These are phyloP conservation scores for Esox masquinongy DNA, from an alignment of 2,797 vertebrate genomes.

Conservation along the genomic window DNA sequence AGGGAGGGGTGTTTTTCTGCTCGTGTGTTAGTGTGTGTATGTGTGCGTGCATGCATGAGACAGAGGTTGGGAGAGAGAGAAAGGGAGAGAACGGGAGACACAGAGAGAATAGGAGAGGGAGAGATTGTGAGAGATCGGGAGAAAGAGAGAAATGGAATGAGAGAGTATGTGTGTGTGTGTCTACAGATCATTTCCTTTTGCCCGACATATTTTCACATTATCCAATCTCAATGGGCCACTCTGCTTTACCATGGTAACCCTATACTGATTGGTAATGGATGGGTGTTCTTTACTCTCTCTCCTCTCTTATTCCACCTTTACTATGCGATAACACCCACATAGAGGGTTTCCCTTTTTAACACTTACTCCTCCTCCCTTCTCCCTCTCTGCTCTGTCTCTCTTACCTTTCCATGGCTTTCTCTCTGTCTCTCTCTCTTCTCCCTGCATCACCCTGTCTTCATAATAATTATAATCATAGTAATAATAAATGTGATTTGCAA, in stretches of 20 bases:
- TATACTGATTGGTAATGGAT: slow-evolving; percentile 40
- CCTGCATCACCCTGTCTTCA: background rate
- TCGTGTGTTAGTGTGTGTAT: slow-evolving; percentile 62
- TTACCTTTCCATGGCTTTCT: slow-evolving; percentile 29
- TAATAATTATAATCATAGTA: too few species aligned
- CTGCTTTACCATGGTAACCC: slow-evolving; percentile 68
- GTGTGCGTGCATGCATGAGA: slow-evolving; percentile 29
- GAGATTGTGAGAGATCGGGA: slow-evolving; percentile 1
- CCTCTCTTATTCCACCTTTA: background rate
- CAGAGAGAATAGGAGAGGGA: background rate
- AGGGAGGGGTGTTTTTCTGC: slow-evolving; percentile 57
- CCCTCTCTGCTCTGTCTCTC: slow-evolving; percentile 11
- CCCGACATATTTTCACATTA: slow-evolving; percentile 62
- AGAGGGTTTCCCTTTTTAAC: slow-evolving; percentile 55
- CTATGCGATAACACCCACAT: slow-evolving; percentile 43
- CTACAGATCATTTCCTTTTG: slow-evolving; percentile 42
- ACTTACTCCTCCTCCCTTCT: slow-evolving; percentile 38
- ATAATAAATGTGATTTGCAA: too few species aligned
- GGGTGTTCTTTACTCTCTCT: slow-evolving; percentile 28
- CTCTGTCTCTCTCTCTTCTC: background rate
- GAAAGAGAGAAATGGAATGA: too few species aligned
- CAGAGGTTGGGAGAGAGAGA: background rate
- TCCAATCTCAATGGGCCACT: slow-evolving; percentile 56
- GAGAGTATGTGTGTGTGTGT: slow-evolving; percentile 26
- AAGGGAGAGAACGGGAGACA: background rate